Base-by-base conservation (phyloP, 2,888 invertebrate species). In the Xestia ashworthii region DNA sequence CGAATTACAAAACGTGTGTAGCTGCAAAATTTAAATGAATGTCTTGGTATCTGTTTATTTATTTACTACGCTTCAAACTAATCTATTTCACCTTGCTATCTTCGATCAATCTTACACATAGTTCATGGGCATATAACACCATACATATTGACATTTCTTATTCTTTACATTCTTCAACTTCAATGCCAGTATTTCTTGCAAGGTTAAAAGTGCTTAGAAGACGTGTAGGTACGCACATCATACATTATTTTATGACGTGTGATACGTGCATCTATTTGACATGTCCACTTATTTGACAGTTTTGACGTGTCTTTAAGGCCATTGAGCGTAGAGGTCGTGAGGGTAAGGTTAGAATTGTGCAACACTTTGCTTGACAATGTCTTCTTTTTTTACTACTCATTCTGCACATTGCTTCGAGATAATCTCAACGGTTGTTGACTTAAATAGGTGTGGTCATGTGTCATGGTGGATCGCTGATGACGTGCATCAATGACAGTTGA, bases 291-390 rank as follows among this genome's bases (percentile, higher is more conserved):
- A 64, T 67, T 76, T 73, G 70, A 38, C 67, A 44, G 53, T 50
- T 46, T 58, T 75, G 66, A 76, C 65, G n/a, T 64, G 1, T 74
- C 8, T 25, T 55, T 69, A 50, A 66, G 73, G 62, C 19, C 71
- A 44, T 58, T 65, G 64, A 66, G 38, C 60, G 16, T 58, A 50
- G 46, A 78, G 74, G 73, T 82, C 68, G 11, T 38, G 44, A n/a
- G 62, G 60, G 71, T 48, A 83, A 83, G 86, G 86, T 64, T 44
- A 19, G 12, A 6, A 38, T 86, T 83, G 58, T 65, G 83, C 58
- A 78, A 83, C 16, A 19, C n/a, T 19, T 12, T 64, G 14, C 60
- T 74, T 69, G 50, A 53, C 19, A 50, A 44, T 53, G 50, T 46
- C 60, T 50, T 58, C n/a, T 66, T 69, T n/a, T 62, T 69, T 41